Evolutionary conservation across 2,888 invertebrate species (phyloP), one percentile per base, ranked within the genome.

Genomic region (Salticus scenicus): DNA sequence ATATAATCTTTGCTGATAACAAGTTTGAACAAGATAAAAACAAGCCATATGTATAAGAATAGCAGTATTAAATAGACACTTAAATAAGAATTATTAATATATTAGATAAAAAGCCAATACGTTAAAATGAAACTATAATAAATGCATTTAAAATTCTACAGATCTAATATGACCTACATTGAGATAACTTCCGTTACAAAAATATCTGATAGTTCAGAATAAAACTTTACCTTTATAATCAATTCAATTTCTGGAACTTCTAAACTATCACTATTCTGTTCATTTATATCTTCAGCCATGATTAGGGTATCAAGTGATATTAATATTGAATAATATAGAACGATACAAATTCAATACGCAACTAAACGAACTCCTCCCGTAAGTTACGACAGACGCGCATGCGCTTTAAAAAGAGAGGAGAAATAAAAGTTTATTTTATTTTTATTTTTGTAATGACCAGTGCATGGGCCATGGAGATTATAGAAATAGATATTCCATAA

Each of bases 221-320:
- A 27, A 20, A n/a, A 12, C 74, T 80, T 77, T 85, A 87, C 88
- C 82, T 88, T 88, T 37, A 88, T 88, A 37, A 88, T 88, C 31
- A 88, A 82, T 80, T 88, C 88, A 64, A 88, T 88, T 73, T 88
- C 88, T 37, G 88, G 88, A 70, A 88, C 88, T 67, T 88, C 88
- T 57, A 76, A 37, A 64, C 30, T 66, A 27, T 86, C 86, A 41
- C 80, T 86, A 27, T 67, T 80, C 31, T 80, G 75, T 30, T 86
- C 86, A 63, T 80, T 80, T 7, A 80, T 86, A 76, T 86, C 86
- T 86, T 86, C 86, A 51, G 86, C 75, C 86, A 86, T 86, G 7
- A 17, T 14, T 57, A 57, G n/a, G n/a, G 4, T 57, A n/a, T n/a
- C 24, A 57, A 24, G 24, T 7, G 24, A 24, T 24, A 57, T 47